Evolutionary conservation across 1,140 invertebrate genomes (phyloP), one percentile per base, ranked within the genome.

Genomic region (Apis laboriosa): DNA sequence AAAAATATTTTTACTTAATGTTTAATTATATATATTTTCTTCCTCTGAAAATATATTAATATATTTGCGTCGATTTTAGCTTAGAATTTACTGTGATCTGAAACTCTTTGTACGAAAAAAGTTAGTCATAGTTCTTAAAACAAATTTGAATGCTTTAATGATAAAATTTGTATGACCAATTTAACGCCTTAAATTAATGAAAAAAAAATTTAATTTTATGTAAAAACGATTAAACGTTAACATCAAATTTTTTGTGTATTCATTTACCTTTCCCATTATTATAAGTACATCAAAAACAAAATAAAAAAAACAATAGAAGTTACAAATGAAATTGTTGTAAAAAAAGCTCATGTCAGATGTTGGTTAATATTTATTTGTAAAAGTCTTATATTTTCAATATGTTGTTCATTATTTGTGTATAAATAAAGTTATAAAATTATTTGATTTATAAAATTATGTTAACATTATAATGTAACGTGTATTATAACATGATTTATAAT

Each of bases 221-320:
- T 84, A 87, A 86, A 34, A 86, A 24, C 53, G 60, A 80, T 68
- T 88, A 87, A 88, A 88, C 28, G 73, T 87, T 84, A 82, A 66
- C 64, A 88, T 19, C 21, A 60, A 56, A 80, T 77, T 34, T 71
- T 19, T 12, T 51, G 15, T 60, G 13, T 76, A 53, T 72, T 83
- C 3, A 83, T 83, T 82, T 60, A 11, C 51, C 49, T 43, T 72
- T 53, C 17, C 28, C 21, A 17, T 66, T 51, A n/a, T 58, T 9
- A 53, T 56, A 34, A 55, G 1, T 43, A 7, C 34, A 43, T 21
- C 17, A 49, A 64, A 71, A 77, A 82, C 58, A 71, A 83, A 78
- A 71, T 43, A 43, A 78, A 34, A 72, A 63, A 83, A 83, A 83
- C 81, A 83, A 72, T 78, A 56, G 81, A 78, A 72, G 19, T 49